Evolutionary conservation across 1,140 invertebrate genomes (phyloP).

Genomic region (Propsilocerus akamusi): DNA sequence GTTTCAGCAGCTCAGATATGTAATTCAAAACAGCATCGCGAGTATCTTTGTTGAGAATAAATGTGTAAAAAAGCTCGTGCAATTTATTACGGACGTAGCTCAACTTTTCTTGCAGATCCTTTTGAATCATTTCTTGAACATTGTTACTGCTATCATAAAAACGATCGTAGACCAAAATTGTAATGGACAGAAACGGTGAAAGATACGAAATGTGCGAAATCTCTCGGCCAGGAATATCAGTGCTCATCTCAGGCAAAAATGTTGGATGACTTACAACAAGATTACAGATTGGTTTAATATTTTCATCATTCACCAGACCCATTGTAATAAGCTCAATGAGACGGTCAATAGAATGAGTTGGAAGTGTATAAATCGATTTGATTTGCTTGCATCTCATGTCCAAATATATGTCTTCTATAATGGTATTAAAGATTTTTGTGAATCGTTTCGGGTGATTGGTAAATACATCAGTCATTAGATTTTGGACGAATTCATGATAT

Average conservation of each 20-base stretch:
- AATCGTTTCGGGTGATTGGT: conserved; percentile 44
- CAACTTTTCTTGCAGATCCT: conserved; percentile 47
- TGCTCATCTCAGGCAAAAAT: conserved; percentile 53
- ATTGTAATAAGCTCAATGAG: conserved; percentile 55
- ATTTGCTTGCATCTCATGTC: conserved; percentile 49
- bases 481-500: conserved; percentile 20
- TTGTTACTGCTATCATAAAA: conserved; percentile 13
- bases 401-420: conserved; percentile 46
- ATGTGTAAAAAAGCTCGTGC: conserved; percentile 64
- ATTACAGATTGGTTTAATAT: conserved; percentile 54
- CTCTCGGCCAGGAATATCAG: conserved; percentile 54
- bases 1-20: conserved; percentile 49
- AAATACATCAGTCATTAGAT: conserved; percentile 35
- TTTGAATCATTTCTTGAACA: conserved; percentile 35
- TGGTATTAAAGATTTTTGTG: conserved; percentile 44
- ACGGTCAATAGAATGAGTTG: conserved; percentile 41
- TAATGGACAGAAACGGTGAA: conserved; percentile 76
- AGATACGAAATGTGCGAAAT: conserved; percentile 64
- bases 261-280: conserved; percentile 53
- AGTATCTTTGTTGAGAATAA: conserved; percentile 57
- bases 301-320: conserved; percentile 30
- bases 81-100: conserved; percentile 50
- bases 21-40: conserved; percentile 61
- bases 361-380: conserved; percentile 37
- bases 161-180: conserved; percentile 48